Evolutionary conservation across 2,888 invertebrate genomes (phyloP), one percentile per base, ranked within the genome.

Genomic region (Dastarcus helophoroides): DNA sequence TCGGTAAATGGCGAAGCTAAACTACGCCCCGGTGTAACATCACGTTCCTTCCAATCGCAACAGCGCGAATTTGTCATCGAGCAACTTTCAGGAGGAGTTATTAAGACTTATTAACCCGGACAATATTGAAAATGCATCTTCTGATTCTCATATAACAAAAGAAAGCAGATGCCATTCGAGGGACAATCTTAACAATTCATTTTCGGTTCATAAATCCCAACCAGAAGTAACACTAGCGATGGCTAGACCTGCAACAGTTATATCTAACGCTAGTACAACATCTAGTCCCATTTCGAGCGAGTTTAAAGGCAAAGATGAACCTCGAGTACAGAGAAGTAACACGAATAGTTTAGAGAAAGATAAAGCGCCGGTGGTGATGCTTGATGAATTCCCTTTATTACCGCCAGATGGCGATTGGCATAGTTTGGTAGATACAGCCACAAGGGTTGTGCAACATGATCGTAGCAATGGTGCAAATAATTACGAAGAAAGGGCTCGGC

Each of bases 71-170:
- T 54, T 73, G 22, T 64, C 65, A 0, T 60, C 65, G 0, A 75
- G 70, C 42, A 78, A 76, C 12, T 64, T 81, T 14, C 79, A 89
- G 64, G 88, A 90, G 56, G 90, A 91, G 54, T 79, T 88, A 68
- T 79, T 89, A 16, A 76, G 84, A 26, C 67, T 90, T 14, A 90
- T 90, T 50, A 83, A 84, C 60, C 86, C 85, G 0, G 86, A 86
- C 48, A 69, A 65, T 46, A 63, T 66, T 32, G 62, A 66, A 35
- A 17, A 34, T 32, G 11, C 36, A 39, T 19, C 31, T 36, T n/a
- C 25, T 27, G 11, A 37, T 35, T 25, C 14, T 35, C 4, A 5
- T 24, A 11, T 34, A 14, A 37, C 31, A 12, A 53, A 54, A 39
- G 53, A 56, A 24, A 27, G 41, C 3, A 53, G 50, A 34, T 43